Evolutionary conservation across 1,140 invertebrate species (phyloP).

Genomic region (Drosophila pectinifera): DNA sequence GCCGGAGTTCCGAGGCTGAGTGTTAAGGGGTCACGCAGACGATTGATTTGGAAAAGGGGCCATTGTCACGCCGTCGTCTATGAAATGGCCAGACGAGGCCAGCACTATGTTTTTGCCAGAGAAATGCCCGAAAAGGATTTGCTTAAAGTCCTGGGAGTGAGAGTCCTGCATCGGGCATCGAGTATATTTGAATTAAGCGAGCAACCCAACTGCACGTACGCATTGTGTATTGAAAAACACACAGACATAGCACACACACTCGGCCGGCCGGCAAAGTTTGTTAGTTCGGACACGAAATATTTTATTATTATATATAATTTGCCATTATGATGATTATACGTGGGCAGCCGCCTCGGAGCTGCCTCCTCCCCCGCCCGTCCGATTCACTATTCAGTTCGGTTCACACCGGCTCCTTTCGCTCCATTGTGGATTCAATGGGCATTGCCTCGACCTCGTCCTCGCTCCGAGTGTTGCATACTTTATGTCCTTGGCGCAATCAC

Average conservation of each 20-base stretch:
- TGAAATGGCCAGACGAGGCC: slow-evolving; percentile 30
- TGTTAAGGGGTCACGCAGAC: slow-evolving; percentile 65
- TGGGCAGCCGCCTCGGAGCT: slow-evolving; percentile 19
- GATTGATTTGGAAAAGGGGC: slow-evolving; percentile 78
- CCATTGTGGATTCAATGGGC: slow-evolving; percentile 59
- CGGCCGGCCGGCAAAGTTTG: slow-evolving; percentile 48
- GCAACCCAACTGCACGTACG: slow-evolving; percentile 61
- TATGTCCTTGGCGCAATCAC: slow-evolving; percentile 70
- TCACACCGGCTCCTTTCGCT: slow-evolving; percentile 17
- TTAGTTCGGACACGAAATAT: slow-evolving; percentile 81
- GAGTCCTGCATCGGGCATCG: not conserved
- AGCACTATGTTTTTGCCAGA: slow-evolving; percentile 3
- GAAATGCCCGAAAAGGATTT: slow-evolving; percentile 56
- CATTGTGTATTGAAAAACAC: slow-evolving; percentile 60
- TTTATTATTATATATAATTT: slow-evolving; percentile 84
- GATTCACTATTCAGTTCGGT: slow-evolving; percentile 9
- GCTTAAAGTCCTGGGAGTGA: slow-evolving; percentile 50
- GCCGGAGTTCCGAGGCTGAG: too few relatives aligned
- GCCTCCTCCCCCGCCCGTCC: not conserved
- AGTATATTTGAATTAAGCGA: slow-evolving; percentile 11
- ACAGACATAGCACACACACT: slow-evolving; percentile 11
- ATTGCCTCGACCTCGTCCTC: slow-evolving; percentile 32
- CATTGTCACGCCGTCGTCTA: slow-evolving; percentile 77
- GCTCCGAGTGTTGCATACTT: slow-evolving; percentile 69
- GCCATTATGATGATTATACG: slow-evolving; percentile 82